phyloP scores from a whole-genome alignment of 2,888 invertebrate species.

The Agriopis aurantiaria region DNA sequence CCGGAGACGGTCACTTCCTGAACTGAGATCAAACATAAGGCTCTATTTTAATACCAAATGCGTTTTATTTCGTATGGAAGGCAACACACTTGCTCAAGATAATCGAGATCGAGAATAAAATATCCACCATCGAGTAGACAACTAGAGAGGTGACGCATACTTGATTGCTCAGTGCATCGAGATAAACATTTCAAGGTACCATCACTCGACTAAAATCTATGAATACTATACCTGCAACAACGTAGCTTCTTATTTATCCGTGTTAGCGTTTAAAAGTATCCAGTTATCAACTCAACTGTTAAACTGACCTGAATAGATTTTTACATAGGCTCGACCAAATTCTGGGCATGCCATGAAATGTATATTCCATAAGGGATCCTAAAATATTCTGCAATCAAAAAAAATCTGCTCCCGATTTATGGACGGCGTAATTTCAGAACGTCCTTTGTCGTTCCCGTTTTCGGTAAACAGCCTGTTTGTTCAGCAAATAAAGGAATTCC shows the following conservation, averaged over 20 bases:
- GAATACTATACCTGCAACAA: too few relatives aligned
- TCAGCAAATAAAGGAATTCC: constrained; percentile 82
- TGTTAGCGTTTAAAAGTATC: too few relatives aligned
- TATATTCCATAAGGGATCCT: not conserved
- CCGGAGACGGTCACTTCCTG: constrained; percentile 77
- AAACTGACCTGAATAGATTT: not conserved
- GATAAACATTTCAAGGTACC: too few relatives aligned
- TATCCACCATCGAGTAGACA: not conserved
- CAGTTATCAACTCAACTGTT: too few relatives aligned
- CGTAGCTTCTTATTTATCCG: too few relatives aligned
- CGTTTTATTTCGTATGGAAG: not conserved
- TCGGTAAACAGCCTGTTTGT: constrained; percentile 81
- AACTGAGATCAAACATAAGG: constrained; percentile 65
- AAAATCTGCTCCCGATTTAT: constrained; percentile 67
- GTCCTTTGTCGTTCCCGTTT: constrained; percentile 78
- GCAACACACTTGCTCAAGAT: not conserved
- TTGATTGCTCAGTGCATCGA: too few relatives aligned
- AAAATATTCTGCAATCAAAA: constrained; percentile 39
- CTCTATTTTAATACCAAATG: constrained; percentile 44
- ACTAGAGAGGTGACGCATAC: not conserved
- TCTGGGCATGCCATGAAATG: not conserved
- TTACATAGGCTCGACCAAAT: not conserved
- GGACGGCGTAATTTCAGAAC: constrained; percentile 78
- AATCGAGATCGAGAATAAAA: not conserved
- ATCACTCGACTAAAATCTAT: too few relatives aligned